Base-by-base conservation (phyloP, 2,888 invertebrate genomes). In the Scaptomyza caliginosa region DNA sequence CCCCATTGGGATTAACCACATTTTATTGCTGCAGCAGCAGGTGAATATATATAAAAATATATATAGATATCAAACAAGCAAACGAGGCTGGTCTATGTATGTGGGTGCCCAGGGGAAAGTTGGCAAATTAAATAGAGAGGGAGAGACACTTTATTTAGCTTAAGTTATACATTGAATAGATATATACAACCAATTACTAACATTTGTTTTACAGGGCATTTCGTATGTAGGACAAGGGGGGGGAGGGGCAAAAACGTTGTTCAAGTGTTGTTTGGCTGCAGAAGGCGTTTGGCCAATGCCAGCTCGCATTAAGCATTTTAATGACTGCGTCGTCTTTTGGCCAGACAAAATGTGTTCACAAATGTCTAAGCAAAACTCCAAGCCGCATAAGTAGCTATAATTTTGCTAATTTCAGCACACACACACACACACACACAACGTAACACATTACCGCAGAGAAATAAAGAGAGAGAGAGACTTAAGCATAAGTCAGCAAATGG, bases 301-400 rank as follows among this genome's bases (percentile, higher is more conserved):
- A 66, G 55, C 54, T 70, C 60, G 40, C 78, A 76, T 76, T 74
- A 74, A 76, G 75, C 70, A 76, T 76, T 77, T 70, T 77, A 76
- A 77, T 74, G 76, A 76, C 78, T 78, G 78, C 76, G 75, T 63
- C 64, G 43, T 50, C 62, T 28, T 65, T 57, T 62, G 66, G 60
- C 50, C 66, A 51, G 66, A 42, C 34, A 38, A 60, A 60, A 68
- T 55, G 50, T 63, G 59, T 66, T 62, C 71, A 59, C 56, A 67
- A 65, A 65, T 77, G 67, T 65, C 76, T 59, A 58, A 67, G 69
- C 73, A 67, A 67, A 67, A 67, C 76, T 74, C 74, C 74, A 67
- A 70, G 73, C 77, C 81, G 70, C 84, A 78, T 78, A 74, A 78
- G 81, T 78, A 77, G 80, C 81, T 77, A 84, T 81, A 81, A 84